These are phyloP conservation scores for Metellina segmentata DNA, from an alignment of 2,888 invertebrate genomes.

Conservation along the genomic window DNA sequence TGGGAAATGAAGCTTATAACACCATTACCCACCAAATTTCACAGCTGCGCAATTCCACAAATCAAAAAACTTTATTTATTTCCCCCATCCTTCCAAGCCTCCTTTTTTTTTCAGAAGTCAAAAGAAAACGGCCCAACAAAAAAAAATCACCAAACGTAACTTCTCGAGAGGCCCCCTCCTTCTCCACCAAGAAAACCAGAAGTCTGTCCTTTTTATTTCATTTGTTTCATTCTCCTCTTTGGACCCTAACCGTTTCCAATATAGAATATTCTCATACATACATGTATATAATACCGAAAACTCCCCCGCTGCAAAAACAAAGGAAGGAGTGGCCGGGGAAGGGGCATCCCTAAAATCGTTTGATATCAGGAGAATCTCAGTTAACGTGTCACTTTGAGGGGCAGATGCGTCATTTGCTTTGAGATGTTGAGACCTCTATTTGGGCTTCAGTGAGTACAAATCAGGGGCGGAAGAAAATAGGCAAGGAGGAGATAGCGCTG, in stretches of 20 bases:
- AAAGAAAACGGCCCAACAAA: not conserved
- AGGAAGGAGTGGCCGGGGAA: not conserved
- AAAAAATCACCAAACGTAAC: not conserved
- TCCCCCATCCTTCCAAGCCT: not conserved
- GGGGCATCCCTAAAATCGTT: slow-evolving; percentile 36
- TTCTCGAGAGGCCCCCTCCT: not conserved
- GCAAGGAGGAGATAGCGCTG: slow-evolving; percentile 12
- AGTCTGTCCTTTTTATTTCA: not conserved
- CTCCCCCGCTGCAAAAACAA: not conserved
- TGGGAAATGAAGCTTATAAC: not conserved
- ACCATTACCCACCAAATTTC: not conserved
- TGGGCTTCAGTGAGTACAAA: slow-evolving; percentile 62
- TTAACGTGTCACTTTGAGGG: slow-evolving; percentile 67
- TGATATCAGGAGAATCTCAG: slow-evolving; percentile 45
- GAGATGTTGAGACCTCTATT: slow-evolving; percentile 71
- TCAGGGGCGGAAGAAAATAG: slow-evolving; percentile 56
- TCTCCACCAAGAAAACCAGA: not conserved
- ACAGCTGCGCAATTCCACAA: not conserved
- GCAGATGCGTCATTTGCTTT: slow-evolving; percentile 65
- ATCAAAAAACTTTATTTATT: not conserved
- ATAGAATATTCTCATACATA: slow-evolving; percentile 41
- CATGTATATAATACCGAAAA: slow-evolving; percentile 43
- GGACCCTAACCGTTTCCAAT: not conserved
- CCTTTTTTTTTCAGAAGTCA: not conserved
- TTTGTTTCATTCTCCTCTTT: not conserved